Evolutionary conservation across 2,888 invertebrate genomes (phyloP).

Genomic region (Alentia gelatinosa): DNA sequence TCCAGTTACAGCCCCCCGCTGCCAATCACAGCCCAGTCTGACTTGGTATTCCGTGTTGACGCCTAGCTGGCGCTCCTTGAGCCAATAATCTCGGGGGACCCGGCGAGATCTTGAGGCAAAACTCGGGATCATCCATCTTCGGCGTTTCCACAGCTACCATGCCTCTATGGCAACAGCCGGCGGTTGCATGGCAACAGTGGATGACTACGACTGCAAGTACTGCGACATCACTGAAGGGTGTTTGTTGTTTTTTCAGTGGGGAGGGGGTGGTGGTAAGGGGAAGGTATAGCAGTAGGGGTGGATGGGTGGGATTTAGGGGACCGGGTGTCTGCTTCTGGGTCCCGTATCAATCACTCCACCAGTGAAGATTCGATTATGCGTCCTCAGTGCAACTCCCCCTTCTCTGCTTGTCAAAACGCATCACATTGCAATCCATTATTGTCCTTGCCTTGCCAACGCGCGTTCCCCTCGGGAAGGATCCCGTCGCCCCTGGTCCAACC

Average conservation of each 20-base stretch:
- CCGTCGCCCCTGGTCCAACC: not conserved
- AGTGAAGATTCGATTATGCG: conserved; percentile 37
- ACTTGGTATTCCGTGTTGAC: not conserved
- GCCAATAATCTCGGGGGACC: conserved; percentile 11
- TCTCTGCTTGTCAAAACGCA: conserved; percentile 32
- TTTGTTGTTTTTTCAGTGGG: not conserved
- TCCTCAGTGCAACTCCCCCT: not conserved
- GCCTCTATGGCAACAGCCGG: not conserved
- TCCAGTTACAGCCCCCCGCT: not conserved
- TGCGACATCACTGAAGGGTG: not conserved
- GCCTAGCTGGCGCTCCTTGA: not conserved
- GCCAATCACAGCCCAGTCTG: not conserved
- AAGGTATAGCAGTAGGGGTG: not conserved
- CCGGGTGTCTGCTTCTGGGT: not conserved
- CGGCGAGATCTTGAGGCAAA: not conserved
- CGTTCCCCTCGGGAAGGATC: not conserved
- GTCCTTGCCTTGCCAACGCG: not conserved
- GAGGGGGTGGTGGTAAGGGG: not conserved
- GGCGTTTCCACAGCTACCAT: not conserved
- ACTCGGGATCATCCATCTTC: conserved; percentile 14
- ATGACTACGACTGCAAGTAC: not conserved
- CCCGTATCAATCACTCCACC: conserved; percentile 6
- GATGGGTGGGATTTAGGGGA: not conserved
- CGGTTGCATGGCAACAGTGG: not conserved
- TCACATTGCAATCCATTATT: conserved; percentile 42